Conservation (phyloP, 1,140 invertebrate species). For the Hypothenemus hampei region DNA sequence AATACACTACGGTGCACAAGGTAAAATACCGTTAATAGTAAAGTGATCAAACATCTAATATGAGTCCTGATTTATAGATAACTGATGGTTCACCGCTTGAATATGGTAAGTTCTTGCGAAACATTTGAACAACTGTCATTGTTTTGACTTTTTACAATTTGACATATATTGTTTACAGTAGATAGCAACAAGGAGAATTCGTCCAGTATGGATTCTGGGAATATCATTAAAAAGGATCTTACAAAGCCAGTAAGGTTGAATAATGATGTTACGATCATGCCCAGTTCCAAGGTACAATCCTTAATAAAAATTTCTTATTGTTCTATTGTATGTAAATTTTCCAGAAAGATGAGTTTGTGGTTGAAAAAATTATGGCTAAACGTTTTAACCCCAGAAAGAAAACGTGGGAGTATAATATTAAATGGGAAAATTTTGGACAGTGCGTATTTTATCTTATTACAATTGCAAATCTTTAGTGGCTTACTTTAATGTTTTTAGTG, state of each 20-base stretch:
- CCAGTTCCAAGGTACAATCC: conserved; percentile 22
- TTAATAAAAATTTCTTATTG: not conserved
- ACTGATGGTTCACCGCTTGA: conserved; percentile 6
- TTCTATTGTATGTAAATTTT: not conserved
- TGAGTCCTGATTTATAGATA: not conserved
- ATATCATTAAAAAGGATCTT: conserved; percentile 24
- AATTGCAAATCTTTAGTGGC: not conserved
- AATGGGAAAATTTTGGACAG: conserved; percentile 74
- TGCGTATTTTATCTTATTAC: conserved; percentile 45
- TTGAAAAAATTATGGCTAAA: conserved; percentile 76
- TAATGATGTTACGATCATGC: conserved; percentile 27
- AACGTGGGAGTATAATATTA: conserved; percentile 72
- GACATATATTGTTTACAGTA: conserved; percentile 16
- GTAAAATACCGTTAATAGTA: not conserved
- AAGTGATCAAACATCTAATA: not conserved
- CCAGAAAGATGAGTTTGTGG: conserved; percentile 56
- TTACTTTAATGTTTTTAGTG: conserved; percentile 19
- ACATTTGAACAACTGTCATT: too few relatives aligned
- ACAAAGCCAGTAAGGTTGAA: conserved; percentile 27
- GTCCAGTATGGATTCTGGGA: conserved; percentile 8
- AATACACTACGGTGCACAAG: conserved; percentile 14
- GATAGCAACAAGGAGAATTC: conserved; percentile 32
- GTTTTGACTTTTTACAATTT: not conserved
- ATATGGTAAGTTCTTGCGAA: conserved; percentile 14
- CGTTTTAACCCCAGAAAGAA: conserved; percentile 71